Evolutionary conservation across 2,888 invertebrate species (phyloP).

Genomic region (Drosophila mimica): DNA sequence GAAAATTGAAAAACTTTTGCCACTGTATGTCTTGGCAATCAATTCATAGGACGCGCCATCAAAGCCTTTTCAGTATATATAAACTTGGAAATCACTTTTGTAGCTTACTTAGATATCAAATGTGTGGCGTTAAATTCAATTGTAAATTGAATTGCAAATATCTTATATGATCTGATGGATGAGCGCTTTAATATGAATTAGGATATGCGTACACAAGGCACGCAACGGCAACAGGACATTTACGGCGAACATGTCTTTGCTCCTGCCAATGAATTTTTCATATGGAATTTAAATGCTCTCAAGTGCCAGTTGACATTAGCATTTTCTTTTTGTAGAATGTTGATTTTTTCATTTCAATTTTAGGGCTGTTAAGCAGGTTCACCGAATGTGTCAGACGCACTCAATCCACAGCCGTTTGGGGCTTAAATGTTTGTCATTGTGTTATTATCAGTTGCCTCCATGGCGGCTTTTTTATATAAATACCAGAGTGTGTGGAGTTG

Average conservation of each 20-base stretch:
- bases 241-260: constrained; percentile 62
- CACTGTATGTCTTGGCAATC: constrained; percentile 43
- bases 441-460: constrained; percentile 57
- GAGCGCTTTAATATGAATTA: constrained; percentile 54
- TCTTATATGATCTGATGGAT: constrained; percentile 23
- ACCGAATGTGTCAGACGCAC: constrained; percentile 67
- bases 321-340: constrained; percentile 50
- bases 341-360: constrained; percentile 11
- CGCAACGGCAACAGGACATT: constrained; percentile 33
- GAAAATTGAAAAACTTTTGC: constrained; percentile 55
- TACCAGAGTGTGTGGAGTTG: constrained; percentile 3
- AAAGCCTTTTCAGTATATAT: constrained; percentile 10
- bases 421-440: constrained; percentile 68
- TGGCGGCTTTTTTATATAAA: constrained; percentile 35
- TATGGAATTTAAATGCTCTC: constrained; percentile 74
- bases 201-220: constrained; percentile 23
- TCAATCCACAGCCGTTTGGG: constrained; percentile 39
- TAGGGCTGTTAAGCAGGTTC: constrained; percentile 36
- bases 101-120: constrained; percentile 27
- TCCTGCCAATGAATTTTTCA: constrained; percentile 68
- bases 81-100: constrained; percentile 29
- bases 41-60: constrained; percentile 23
- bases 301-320: constrained; percentile 76
- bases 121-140: constrained; percentile 35
- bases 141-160: constrained; percentile 1